phyloP scores from a whole-genome alignment of 2,113 vertebrate species.

The crab-eating macaque (Macaca fascicularis) region T2T-MFA8v1.1 NC_088379.1:94168001-94168500 shows the following conservation, averaged over 20 bases:
- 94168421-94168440: not conserved
- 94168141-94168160: not conserved
- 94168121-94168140: not conserved
- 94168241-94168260: not conserved
- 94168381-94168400: slow-evolving; percentile 12
- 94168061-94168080: not conserved
- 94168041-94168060: no score
- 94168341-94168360: not conserved
- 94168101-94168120: not conserved
- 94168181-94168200: not conserved
- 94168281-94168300: not conserved
- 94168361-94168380: not conserved
- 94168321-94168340: not conserved
- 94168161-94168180: not conserved
- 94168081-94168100: not conserved
- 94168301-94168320: not conserved
- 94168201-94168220: not conserved
- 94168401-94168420: not conserved
- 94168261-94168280: not conserved
- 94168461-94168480: not conserved
- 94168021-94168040: no score
- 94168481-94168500: not conserved
- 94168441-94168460: not conserved
- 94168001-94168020: not conserved
- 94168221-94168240: not conserved